Evolutionary conservation across 2,888 invertebrate genomes (phyloP).

Genomic region (Sphaeridia pumilis): DNA sequence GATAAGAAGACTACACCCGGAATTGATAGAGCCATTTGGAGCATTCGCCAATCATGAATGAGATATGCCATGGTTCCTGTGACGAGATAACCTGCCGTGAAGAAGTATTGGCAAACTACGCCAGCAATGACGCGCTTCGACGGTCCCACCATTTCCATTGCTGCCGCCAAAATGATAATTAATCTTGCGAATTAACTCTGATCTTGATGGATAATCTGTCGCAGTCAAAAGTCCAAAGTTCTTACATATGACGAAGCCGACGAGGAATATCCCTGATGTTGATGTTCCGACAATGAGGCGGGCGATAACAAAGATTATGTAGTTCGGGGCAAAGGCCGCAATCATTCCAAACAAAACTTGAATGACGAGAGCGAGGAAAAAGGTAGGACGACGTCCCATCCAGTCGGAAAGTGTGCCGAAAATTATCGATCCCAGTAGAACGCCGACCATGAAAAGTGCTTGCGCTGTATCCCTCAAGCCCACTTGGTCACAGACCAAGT

Average conservation of each 20-base stretch:
- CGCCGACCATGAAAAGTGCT: conserved; percentile 58
- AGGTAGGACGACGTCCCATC: conserved; percentile 57
- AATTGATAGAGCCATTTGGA: conserved; percentile 57
- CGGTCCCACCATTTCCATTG: conserved; percentile 51
- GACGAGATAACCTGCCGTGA: conserved; percentile 58
- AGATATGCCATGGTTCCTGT: conserved; percentile 54
- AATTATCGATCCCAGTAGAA: conserved; percentile 57
- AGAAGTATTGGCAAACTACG: conserved; percentile 61
- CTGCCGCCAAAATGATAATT: too few species aligned
- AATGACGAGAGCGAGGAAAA: conserved; percentile 57
- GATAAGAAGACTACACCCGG: conserved; percentile 55
- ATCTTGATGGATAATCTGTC: neutral
- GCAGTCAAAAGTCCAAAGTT: too few species aligned
- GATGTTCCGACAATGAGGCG: conserved; percentile 58
- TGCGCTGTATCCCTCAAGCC: conserved; percentile 55
- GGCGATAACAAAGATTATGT: conserved; percentile 53
- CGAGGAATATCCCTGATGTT: conserved; percentile 63
- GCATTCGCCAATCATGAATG: conserved; percentile 54
- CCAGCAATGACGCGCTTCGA: conserved; percentile 56
- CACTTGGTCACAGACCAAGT: conserved; percentile 53
- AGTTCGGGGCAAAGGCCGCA: conserved; percentile 56
- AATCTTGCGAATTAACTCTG: neutral
- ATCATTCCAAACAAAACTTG: conserved; percentile 56
- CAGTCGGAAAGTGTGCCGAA: conserved; percentile 60
- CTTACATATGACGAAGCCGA: conserved; percentile 66